Conservation (phyloP, 1,140 invertebrate genomes). For the Brachionus paranguensis region DNA sequence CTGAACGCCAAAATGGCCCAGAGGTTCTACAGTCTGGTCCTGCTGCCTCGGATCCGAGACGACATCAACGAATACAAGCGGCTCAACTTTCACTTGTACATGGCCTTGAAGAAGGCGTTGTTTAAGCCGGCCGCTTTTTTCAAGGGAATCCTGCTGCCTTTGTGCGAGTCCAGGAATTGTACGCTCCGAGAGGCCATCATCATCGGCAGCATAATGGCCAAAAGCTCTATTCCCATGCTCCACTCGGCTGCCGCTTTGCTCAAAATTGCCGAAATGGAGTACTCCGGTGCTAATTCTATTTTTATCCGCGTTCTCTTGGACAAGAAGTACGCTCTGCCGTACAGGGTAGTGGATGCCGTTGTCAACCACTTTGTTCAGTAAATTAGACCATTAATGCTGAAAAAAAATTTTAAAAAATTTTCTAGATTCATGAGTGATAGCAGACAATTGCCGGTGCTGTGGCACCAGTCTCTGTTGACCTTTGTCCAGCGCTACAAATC, state of each 20-base stretch:
- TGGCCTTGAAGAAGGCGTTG: constrained; percentile 81
- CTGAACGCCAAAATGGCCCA: constrained; percentile 92
- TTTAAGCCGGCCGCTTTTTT: constrained; percentile 98
- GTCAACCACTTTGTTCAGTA: constrained; percentile 88
- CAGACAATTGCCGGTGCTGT: constrained; percentile 81
- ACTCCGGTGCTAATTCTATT: constrained; percentile 91
- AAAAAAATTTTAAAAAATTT: constrained; percentile 54
- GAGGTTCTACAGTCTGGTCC: constrained; percentile 85
- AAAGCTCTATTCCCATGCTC: constrained; percentile 87
- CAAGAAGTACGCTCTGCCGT: constrained; percentile 95
- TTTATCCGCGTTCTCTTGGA: constrained; percentile 89
- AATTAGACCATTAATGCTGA: background rate
- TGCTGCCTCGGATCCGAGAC: constrained; percentile 85
- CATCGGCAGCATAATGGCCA: constrained; percentile 78
- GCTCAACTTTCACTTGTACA: constrained; percentile 92
- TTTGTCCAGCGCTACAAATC: constrained; percentile 92
- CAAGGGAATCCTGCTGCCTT: constrained; percentile 86
- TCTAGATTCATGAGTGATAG: constrained; percentile 68
- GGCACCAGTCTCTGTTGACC: constrained; percentile 89
- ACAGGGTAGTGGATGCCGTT: constrained; percentile 86
- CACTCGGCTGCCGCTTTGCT: constrained; percentile 86
- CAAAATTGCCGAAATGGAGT: constrained; percentile 90
- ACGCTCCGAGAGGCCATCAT: constrained; percentile 91
- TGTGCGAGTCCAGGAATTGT: constrained; percentile 84
- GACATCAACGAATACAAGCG: constrained; percentile 90